Base-by-base conservation (phyloP, 2,113 vertebrate genomes). In the Toxotes chatareus region DNA sequence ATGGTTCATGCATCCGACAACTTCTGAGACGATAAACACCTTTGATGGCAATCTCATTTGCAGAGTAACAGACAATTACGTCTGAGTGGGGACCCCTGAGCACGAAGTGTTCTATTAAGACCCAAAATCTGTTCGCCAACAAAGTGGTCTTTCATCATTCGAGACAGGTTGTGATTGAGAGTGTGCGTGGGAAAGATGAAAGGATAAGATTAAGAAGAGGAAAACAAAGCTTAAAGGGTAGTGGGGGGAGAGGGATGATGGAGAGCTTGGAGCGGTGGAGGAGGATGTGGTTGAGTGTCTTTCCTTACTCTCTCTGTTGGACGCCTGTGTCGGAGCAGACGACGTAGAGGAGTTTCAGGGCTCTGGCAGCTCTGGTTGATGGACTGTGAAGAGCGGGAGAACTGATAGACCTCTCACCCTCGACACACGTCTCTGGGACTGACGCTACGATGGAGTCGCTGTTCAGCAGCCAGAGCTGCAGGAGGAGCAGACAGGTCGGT, bases 391-490 rank as follows among this genome's bases (percentile, higher is more conserved):
- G 76, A 91, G 92, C 92, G 61, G 95, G 85, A 10, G 91, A 80
- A 72, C 65, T 14, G 23, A 92, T 72, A 71, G 93, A 94, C 79
- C 72, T 83, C 67, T 78, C 73, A 6, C 42, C 63, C 40, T 70
- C 77, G 8, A 82, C 86, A 12, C 77, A 72, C 85, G 65, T 91
- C 94, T 83, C 89, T 27, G 85, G 88, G 72, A 95, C 93, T 9
- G 96, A 96, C 60, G 96, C 95, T 63, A 96, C 90, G 89, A 99
- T 85, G 27, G 97, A 97, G 90, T 99, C 98, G 53, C 93, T 95
- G 94, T 99, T 99, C 93, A 99, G 93, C 86, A 99, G 93, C 98
- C 98, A 99, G 27, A 99, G 85, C 98, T 99, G 88, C 56, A 86
- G 83, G 89, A 65, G 84, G 84, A 92, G 72, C 71, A 91, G 61